Percentiles rank a stretch among this genome's conserved stretches.
These are phyloP conservation scores for Gymnarchus niloticus DNA, from an alignment of 2,113 vertebrate genomes.

Conservation along the genomic window DNA sequence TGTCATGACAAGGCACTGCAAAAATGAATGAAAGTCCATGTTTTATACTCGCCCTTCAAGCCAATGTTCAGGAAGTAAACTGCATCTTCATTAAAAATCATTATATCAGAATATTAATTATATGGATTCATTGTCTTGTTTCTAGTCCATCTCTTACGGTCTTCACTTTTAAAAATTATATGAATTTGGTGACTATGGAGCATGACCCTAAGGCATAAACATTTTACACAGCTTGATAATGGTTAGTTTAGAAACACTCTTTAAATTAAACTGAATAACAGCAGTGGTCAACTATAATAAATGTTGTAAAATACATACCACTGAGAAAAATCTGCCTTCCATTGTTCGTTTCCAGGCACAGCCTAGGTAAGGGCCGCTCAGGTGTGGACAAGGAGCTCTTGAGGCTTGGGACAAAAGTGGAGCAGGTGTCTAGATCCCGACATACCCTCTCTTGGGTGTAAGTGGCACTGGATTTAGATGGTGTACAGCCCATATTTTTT, in stretches of 20 bases:
- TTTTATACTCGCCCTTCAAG: background rate
- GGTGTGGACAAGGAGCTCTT: conserved; percentile 56
- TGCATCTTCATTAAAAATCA: background rate
- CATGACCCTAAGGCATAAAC: background rate
- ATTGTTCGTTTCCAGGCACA: conserved; percentile 40
- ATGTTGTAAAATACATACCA: conserved; percentile 46
- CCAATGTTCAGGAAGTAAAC: background rate
- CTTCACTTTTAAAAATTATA: background rate
- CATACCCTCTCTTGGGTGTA: conserved; percentile 53
- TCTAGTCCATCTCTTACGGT: background rate
- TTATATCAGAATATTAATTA: background rate
- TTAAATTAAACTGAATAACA: background rate
- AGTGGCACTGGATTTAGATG: conserved; percentile 53
- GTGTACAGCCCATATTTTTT: conserved; percentile 62
- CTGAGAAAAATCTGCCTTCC: conserved; percentile 50
- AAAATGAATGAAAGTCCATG: background rate
- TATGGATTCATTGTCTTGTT: background rate
- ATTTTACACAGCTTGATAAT: too few species aligned
- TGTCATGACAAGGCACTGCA: conserved; percentile 50
- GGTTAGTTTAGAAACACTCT: too few species aligned
- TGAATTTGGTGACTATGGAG: background rate
- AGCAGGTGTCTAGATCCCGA: conserved; percentile 63
- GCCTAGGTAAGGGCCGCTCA: conserved; percentile 45
- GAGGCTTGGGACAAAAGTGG: conserved; percentile 55
- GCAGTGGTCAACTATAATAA: background rate